Percentiles rank a stretch among this genome's conserved stretches.
phyloP scores from a whole-genome alignment of 2,113 vertebrate species.

The Brienomyrus longianalis region DNA sequence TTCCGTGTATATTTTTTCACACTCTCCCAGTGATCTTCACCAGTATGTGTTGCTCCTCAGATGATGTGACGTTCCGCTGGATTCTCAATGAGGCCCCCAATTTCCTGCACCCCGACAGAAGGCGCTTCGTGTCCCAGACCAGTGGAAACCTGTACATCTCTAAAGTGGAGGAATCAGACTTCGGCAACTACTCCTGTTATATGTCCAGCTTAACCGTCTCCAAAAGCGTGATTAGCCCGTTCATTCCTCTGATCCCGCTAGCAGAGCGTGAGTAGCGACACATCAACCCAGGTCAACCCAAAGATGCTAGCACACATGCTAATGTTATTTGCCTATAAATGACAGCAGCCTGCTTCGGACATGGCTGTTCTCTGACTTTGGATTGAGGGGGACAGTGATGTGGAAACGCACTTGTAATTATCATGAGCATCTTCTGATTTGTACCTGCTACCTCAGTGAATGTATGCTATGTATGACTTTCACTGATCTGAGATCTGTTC shows the following conservation, averaged over 20 bases:
- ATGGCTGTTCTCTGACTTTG: not conserved
- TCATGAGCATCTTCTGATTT: not conserved
- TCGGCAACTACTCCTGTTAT: slow-evolving; percentile 94
- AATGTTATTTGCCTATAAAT: not conserved
- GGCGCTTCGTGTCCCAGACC: slow-evolving; percentile 87
- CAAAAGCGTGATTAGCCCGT: slow-evolving; percentile 93
- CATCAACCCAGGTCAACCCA: not conserved
- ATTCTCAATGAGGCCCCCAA: slow-evolving; percentile 92
- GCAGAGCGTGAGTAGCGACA: slow-evolving; percentile 65
- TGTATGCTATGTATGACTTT: not conserved
- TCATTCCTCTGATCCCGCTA: slow-evolving; percentile 80
- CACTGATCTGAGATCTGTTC: slow-evolving; percentile 2
- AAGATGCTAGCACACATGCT: not conserved
- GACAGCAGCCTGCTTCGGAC: not conserved
- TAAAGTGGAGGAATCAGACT: slow-evolving; percentile 84
- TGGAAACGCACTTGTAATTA: not conserved
- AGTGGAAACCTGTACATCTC: slow-evolving; percentile 95
- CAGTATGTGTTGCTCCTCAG: slow-evolving; percentile 47
- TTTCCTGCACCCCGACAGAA: slow-evolving; percentile 80
- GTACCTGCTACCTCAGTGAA: not conserved
- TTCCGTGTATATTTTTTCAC: not conserved
- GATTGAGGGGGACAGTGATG: not conserved
- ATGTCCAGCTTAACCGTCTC: slow-evolving; percentile 85
- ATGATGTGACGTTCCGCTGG: slow-evolving; percentile 91
- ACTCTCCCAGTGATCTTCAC: not conserved